A percentile compares a stretch with the other conserved stretches of the same genome.
These are phyloP conservation scores for Mythimna impura DNA, from an alignment of 2,888 invertebrate genomes.

Conservation along the genomic window DNA sequence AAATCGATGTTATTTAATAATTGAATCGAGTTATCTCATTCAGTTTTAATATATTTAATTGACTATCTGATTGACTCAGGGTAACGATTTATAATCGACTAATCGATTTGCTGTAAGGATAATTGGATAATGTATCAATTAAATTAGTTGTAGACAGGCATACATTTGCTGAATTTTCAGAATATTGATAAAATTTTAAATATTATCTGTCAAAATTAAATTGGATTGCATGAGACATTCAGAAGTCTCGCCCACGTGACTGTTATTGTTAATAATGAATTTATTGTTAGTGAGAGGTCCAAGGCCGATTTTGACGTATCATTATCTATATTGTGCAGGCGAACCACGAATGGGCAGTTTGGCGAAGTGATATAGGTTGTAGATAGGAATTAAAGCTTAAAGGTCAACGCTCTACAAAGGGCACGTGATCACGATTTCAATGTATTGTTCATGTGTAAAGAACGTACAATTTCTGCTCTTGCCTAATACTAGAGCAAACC, in stretches of 20 bases:
- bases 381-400: constrained; percentile 77
- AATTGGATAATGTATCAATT: constrained; percentile 21
- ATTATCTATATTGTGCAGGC: constrained; percentile 76
- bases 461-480: constrained; percentile 55
- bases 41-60: constrained; percentile 29
- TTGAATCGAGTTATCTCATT: constrained; percentile 38
- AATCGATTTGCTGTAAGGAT: constrained; percentile 2
- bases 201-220: constrained; percentile 64
- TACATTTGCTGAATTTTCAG: neutral
- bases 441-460: constrained; percentile 68
- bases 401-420: constrained; percentile 78
- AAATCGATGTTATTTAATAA: constrained; percentile 37
- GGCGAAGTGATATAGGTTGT: constrained; percentile 75
- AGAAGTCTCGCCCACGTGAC: constrained; percentile 66
- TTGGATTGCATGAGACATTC: constrained; percentile 67
- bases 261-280: constrained; percentile 78
- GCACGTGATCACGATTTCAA: constrained; percentile 77
- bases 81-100: constrained; percentile 2
- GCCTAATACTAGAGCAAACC: constrained; percentile 48
- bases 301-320: constrained; percentile 78
- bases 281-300: constrained; percentile 81
- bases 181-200: constrained; percentile 36
- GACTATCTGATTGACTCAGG: constrained; percentile 13
- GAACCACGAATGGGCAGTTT: constrained; percentile 78
- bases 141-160: neutral